These are phyloP conservation scores for Sphaerodactylus townsendi DNA, from an alignment of 2,113 vertebrate genomes.

Conservation along the genomic window DNA sequence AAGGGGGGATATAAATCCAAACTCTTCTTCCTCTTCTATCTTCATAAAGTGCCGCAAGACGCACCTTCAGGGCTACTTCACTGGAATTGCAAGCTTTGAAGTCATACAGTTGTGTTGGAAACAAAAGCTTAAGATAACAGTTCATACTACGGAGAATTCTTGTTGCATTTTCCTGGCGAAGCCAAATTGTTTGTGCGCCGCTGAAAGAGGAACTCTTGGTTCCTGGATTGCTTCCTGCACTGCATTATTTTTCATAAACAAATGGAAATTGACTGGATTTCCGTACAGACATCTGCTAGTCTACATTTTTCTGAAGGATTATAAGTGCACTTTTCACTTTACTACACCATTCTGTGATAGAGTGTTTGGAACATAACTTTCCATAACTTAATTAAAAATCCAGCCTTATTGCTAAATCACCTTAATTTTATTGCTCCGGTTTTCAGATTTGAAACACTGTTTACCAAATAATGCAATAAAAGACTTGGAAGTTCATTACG, in stretches of 20 bases:
- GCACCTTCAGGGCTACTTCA: too few species aligned
- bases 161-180: conserved; percentile 29
- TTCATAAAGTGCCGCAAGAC: neutral
- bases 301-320: neutral
- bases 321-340: neutral
- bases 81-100: conserved; percentile 20
- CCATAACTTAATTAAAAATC: conserved; percentile 66
- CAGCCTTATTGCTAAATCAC: conserved; percentile 61
- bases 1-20: too few species aligned
- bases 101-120: conserved; percentile 16
- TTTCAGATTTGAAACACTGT: conserved; percentile 53
- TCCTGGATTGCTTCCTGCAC: neutral
- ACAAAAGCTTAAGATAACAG: conserved; percentile 24
- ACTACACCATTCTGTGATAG: neutral
- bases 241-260: neutral
- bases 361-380: conserved; percentile 35
- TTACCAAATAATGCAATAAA: conserved; percentile 69
- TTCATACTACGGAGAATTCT: conserved; percentile 35
- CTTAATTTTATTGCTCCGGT: conserved; percentile 67
- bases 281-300: conserved; percentile 1
- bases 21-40: too few species aligned
- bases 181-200: conserved; percentile 25
- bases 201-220: conserved; percentile 25
- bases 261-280: conserved; percentile 23
- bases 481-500: conserved; percentile 55